Conservation (phyloP, 1,140 invertebrate species). For the Sycophila sp. region DNA sequence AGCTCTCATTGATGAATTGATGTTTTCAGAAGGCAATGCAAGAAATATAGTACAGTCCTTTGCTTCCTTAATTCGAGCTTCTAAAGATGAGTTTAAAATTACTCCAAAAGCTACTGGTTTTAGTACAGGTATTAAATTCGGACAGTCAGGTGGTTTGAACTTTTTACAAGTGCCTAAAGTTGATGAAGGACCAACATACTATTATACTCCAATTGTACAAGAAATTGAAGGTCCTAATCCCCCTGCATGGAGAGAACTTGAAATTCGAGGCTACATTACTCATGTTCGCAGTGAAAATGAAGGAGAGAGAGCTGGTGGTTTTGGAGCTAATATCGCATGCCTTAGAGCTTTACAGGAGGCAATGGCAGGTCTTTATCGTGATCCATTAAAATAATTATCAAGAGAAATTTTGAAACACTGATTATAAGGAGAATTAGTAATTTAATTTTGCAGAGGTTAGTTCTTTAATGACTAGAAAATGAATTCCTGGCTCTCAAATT, state of each 20-base stretch:
- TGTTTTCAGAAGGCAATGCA: conserved; percentile 90
- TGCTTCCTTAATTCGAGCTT: conserved; percentile 73
- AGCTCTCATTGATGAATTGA: conserved; percentile 91
- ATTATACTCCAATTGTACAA: conserved; percentile 72
- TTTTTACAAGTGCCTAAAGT: conserved; percentile 76
- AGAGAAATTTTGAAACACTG: conserved; percentile 9
- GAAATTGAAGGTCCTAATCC: conserved; percentile 78
- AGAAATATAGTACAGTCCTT: conserved; percentile 88
- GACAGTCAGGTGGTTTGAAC: conserved; percentile 65
- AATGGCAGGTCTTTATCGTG: conserved; percentile 82
- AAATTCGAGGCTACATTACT: conserved; percentile 76
- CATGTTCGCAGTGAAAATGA: conserved; percentile 79
- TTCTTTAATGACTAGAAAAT: too few relatives aligned
- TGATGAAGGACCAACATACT: conserved; percentile 80
- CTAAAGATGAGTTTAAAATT: conserved; percentile 72
- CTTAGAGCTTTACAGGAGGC: conserved; percentile 90
- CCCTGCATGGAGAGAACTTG: conserved; percentile 74
- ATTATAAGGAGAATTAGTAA: too few relatives aligned
- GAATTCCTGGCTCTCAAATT: too few relatives aligned
- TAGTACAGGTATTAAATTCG: conserved; percentile 84
- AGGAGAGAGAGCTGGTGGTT: conserved; percentile 89
- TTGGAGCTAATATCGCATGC: conserved; percentile 83
- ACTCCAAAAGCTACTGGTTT: conserved; percentile 74
- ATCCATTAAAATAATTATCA: conserved; percentile 50
- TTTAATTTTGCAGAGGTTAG: too few relatives aligned